Percentiles rank a stretch among this genome's conserved stretches.
phyloP scores from a whole-genome alignment of 2,888 invertebrate genomes.

The Brachypalpus laphriformis region DNA sequence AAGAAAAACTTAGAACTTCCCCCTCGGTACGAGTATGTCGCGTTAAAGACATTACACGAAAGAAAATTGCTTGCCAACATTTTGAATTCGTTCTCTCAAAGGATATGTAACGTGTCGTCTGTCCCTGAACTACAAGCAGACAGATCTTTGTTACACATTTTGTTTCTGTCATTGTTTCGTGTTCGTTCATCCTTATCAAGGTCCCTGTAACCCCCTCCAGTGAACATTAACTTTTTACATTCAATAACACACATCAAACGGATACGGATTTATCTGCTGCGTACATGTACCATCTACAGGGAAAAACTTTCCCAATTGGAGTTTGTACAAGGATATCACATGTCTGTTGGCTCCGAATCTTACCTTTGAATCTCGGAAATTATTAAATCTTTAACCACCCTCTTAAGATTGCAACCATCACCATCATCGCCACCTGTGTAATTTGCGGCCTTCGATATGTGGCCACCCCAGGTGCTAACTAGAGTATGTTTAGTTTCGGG shows the following conservation, averaged over 20 bases:
- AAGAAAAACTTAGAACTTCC: not conserved
- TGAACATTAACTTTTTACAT: constrained; percentile 49
- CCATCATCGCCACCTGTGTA: constrained; percentile 59
- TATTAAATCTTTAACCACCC: constrained; percentile 48
- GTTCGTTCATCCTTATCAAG: constrained; percentile 38
- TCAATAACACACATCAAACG: constrained; percentile 59
- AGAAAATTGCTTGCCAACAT: constrained; percentile 66
- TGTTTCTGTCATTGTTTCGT: constrained; percentile 56
- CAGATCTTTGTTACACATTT: constrained; percentile 50
- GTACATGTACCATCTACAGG: constrained; percentile 23
- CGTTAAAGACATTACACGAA: constrained; percentile 37
- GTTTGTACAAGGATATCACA: constrained; percentile 20
- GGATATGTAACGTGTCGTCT: constrained; percentile 53
- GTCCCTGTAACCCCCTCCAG: not conserved
- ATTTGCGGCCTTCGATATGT: constrained; percentile 68
- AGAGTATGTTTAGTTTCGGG: constrained; percentile 29
- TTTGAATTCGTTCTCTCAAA: constrained; percentile 45
- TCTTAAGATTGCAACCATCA: constrained; percentile 19
- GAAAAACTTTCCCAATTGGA: constrained; percentile 51
- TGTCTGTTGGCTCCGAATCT: not conserved
- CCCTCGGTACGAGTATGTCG: not conserved
- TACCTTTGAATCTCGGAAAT: constrained; percentile 29
- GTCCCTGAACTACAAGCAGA: constrained; percentile 10
- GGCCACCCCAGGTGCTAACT: constrained; percentile 61
- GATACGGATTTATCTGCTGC: constrained; percentile 17